Evolutionary conservation across 2,113 vertebrate genomes (phyloP).

Genomic region (Phalacrocorax pelagicus): DNA sequence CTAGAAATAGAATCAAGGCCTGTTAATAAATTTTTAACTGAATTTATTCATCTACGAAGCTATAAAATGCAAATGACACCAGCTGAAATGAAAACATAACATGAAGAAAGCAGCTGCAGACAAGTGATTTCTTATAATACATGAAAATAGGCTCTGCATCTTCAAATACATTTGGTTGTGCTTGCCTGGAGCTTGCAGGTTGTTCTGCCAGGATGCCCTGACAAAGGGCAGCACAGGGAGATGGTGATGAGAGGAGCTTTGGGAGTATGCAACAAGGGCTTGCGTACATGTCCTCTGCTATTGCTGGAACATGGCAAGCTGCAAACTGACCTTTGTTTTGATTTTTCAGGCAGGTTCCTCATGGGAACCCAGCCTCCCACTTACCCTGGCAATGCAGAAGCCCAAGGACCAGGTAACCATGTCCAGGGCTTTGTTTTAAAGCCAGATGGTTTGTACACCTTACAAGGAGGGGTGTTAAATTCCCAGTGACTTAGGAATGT

Average conservation of each 20-base stretch:
- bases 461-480: not conserved
- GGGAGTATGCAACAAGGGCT: not conserved
- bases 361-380: not conserved
- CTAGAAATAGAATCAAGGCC: not conserved
- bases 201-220: not conserved
- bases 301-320: not conserved
- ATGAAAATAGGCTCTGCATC: not conserved
- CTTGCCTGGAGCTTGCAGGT: not conserved
- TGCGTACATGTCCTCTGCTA: not conserved
- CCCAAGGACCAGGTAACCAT: not conserved
- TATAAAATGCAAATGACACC: slow-evolving; percentile 15
- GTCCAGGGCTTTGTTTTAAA: not conserved
- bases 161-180: not conserved
- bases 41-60: slow-evolving; percentile 7
- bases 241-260: not conserved
- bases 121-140: not conserved
- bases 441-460: not conserved
- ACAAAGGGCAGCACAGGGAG: not conserved
- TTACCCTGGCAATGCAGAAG: not conserved
- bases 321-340: not conserved
- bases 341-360: slow-evolving; percentile 24
- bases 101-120: not conserved
- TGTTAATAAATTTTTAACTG: slow-evolving; percentile 28
- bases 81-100: slow-evolving; percentile 28
- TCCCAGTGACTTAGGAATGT: not conserved